Evolutionary conservation across 2,888 invertebrate genomes (phyloP).

Genomic region (Nomada goodeniana): DNA sequence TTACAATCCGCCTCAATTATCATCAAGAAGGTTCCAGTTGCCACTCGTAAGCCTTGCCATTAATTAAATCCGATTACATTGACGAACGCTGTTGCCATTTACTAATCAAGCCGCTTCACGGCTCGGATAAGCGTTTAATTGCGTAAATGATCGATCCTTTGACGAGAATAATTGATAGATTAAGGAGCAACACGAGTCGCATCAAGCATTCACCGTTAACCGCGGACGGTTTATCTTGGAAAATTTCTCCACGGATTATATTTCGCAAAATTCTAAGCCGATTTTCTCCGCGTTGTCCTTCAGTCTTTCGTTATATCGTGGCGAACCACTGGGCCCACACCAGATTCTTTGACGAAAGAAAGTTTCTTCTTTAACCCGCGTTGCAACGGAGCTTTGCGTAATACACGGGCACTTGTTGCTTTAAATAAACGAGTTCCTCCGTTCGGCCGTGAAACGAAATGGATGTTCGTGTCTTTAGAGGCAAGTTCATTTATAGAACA

Average conservation of each 20-base stretch:
- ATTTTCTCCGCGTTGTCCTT: too few species aligned
- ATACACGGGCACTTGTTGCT: conserved; percentile 51
- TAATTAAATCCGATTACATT: conserved; percentile 7
- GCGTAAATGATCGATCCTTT: conserved; percentile 17
- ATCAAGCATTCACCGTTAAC: too few species aligned
- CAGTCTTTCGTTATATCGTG: neutral
- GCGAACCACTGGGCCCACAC: neutral
- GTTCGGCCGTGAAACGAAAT: conserved; percentile 12
- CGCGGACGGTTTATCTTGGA: neutral
- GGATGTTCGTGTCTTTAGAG: neutral
- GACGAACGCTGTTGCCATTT: neutral
- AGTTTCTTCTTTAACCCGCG: neutral
- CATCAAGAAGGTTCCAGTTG: neutral
- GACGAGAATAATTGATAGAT: conserved; percentile 4
- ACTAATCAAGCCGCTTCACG: conserved; percentile 11
- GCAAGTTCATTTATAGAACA: neutral
- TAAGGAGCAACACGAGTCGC: neutral
- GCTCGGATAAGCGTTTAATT: neutral
- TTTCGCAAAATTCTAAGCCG: neutral
- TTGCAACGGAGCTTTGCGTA: conserved; percentile 5
- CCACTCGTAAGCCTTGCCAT: neutral
- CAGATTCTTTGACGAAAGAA: neutral
- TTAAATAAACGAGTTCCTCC: conserved; percentile 39
- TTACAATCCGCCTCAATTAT: too few species aligned
- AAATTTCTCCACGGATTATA: neutral